Base-by-base conservation (phyloP, 1,140 invertebrate genomes). In the Eupeodes corollae region DNA sequence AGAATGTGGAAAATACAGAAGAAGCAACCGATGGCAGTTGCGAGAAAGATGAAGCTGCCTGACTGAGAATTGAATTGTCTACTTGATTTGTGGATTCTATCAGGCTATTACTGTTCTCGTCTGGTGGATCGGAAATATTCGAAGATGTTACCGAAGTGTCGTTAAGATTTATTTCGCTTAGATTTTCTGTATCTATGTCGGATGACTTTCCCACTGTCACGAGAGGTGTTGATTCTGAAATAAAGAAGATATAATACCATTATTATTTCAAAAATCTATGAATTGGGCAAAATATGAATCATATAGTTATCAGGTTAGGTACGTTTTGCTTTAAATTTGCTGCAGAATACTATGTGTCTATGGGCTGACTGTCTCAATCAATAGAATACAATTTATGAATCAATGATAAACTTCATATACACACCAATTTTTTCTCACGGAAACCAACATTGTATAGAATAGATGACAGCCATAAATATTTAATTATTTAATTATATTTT, bases 1-100 rank as follows among this genome's bases (percentile, higher is more conserved):
- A 76, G 52, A 78, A 78, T 5, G 75, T 75, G 5, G 72, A 75
- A 44, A 77, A 75, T 0, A 78, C 76, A 19, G 72, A 75, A 30
- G 73, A 77, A 0, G 76, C 75, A 6, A 77, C 74, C 49, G 75
- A 70, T 3, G 76, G 76, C 33, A 78, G 41, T 18, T 76, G 75
- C 0, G 74, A 76, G 46, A 78, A 75, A 37, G 76, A 76, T 52
- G 75, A 75, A 0, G 75, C 67, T 1, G 75, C 75, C 35, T 76
- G 59, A 51, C 73, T 59, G 1, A 62, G 49, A 46, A 61, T 70
- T 1, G 73, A 71, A 50, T 72, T 69, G 15, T 53, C 46, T 12
- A 58, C 1, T 42, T 44, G 14, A 42, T 44, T 8, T 48, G 47
- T 26, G 9, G 50, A 44, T 33, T 6, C n/a, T 56, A 68, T 6